A percentile compares a stretch with the other conserved stretches of the same genome.
These are phyloP conservation scores for Macrobrachium rosenbergii DNA, from an alignment of 1,140 invertebrate species.

Conservation along the genomic window DNA sequence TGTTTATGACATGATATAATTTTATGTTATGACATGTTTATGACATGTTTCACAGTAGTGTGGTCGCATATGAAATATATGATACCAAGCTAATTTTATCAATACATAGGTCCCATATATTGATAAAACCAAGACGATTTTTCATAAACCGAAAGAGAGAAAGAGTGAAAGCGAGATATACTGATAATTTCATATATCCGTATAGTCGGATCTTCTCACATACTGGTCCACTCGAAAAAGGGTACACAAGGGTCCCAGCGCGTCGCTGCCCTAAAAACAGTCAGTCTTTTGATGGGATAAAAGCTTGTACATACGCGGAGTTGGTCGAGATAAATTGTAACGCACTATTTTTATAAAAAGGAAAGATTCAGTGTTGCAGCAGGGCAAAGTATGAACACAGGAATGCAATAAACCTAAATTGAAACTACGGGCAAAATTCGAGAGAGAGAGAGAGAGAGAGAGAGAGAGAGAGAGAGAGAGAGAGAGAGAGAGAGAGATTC, in stretches of 20 bases:
- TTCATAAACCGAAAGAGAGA: not conserved
- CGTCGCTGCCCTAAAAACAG: no score
- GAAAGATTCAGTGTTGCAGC: not conserved
- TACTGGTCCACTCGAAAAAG: not conserved
- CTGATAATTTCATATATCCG: not conserved
- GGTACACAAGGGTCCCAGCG: no score
- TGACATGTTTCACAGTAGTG: no score
- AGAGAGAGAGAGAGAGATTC: constrained; percentile 15
- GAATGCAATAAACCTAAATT: not conserved
- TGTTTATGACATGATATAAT: no score
- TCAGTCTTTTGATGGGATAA: no score
- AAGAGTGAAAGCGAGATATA: not conserved
- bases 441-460: constrained; percentile 29
- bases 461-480: constrained; percentile 27
- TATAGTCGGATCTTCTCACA: not conserved
- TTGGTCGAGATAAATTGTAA: no score
- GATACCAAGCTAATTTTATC: no score
- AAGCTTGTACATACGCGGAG: no score
- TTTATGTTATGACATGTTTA: no score
- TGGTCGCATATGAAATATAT: no score
- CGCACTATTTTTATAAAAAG: not conserved
- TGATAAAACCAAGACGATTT: not conserved
- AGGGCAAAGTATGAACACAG: not conserved
- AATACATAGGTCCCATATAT: no score
- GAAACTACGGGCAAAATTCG: not conserved